Evolutionary conservation across 1,140 invertebrate genomes (phyloP), one percentile per base, ranked within the genome.

Genomic region (Theocolax elegans): DNA sequence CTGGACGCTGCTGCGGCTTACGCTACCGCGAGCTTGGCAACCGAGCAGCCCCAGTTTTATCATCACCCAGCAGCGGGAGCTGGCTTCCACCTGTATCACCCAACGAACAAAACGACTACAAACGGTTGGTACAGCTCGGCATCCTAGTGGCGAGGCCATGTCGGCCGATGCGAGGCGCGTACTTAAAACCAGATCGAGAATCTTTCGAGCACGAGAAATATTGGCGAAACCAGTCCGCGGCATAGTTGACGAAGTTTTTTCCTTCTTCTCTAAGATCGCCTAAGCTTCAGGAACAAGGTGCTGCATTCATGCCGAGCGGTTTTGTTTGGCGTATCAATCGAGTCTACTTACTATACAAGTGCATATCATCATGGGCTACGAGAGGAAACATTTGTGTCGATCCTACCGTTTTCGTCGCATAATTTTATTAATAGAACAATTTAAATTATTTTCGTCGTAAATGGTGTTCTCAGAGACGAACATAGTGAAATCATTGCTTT

Each of bases 61-160:
- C 92, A 91, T 75, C 90, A 91, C 77, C 89, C 87, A 17, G 83
- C 88, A 23, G 77, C 91, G 65, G 89, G 91, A 67, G 91, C 93
- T 10, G 92, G 94, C 15, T 96, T 96, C 82, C 94, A 96, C 84
- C 86, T 96, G 6, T 96, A 96, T 81, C 94, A 96, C 83, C 91
- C 92, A 6, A 88, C 90, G 51, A 91, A 89, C 78, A 89, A 89
- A 83, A 87, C 90, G 75, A 79, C 87, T 74, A 75, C 89, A 68
- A 85, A 84, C 68, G 80, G 80, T 35, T 86, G 85, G 85, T 86
- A 86, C 72, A 83, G 83, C 56, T 86, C 85, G 65, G 78, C 83
- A 19, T 85, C 84, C 81, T 86, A 86, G 83, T 85, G 29, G 10
- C 69, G 15, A 49, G 54, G 46, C 8, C 31, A 12, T 12, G 21